Evolutionary conservation across 2,888 invertebrate species (phyloP).

Genomic region (Drosophila atripex): DNA sequence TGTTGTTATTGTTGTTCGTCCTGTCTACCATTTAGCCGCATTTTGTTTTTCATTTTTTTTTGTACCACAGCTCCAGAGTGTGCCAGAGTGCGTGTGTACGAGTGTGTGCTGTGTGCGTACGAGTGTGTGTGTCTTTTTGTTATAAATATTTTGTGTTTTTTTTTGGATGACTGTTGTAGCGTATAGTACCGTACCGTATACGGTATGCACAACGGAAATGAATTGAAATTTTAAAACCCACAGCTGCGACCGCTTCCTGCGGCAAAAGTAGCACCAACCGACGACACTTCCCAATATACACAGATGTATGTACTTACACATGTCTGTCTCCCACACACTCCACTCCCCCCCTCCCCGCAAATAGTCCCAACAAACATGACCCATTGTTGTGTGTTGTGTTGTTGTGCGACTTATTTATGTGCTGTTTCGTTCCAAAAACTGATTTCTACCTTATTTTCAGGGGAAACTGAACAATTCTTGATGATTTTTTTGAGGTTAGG

Average conservation of each 20-base stretch:
- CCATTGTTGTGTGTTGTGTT: not conserved
- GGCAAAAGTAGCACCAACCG: constrained; percentile 71
- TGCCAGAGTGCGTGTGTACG: too few relatives aligned
- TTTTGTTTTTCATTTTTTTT: constrained; percentile 47
- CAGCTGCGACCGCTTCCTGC: constrained; percentile 81
- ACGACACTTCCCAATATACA: constrained; percentile 62
- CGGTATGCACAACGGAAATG: constrained; percentile 73
- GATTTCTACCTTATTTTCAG: constrained; percentile 21
- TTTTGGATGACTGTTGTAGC: constrained; percentile 37
- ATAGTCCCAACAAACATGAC: not conserved
- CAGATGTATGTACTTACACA: constrained; percentile 36
- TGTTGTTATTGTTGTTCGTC: constrained; percentile 37
- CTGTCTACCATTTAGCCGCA: constrained; percentile 75
- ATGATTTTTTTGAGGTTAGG: too few relatives aligned
- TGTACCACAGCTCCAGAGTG: constrained; percentile 4
- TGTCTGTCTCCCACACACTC: constrained; percentile 25
- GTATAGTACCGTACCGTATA: constrained; percentile 38
- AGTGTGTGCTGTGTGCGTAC: not conserved
- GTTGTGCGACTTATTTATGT: constrained; percentile 22
- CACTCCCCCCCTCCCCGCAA: not conserved
- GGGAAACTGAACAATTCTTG: constrained; percentile 1
- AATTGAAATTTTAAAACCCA: constrained; percentile 81
- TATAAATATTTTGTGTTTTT: constrained; percentile 16
- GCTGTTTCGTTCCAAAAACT: constrained; percentile 42
- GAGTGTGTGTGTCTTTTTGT: constrained; percentile 9